phyloP scores from a whole-genome alignment of 2,888 invertebrate genomes.

The Watsonalla cultraria region DNA sequence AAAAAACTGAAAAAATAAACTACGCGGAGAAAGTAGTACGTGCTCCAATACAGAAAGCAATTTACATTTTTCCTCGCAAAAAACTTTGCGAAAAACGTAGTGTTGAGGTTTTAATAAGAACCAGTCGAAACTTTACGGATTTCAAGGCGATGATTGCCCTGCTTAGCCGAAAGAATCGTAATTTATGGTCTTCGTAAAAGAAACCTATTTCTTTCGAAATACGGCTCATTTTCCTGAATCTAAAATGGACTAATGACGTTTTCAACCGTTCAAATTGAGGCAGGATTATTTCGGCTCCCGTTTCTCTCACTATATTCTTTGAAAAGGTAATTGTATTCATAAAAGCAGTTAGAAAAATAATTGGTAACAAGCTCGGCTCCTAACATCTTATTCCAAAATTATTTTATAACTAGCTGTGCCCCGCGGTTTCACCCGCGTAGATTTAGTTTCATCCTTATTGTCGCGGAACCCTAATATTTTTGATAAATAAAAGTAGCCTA shows the following conservation, averaged over 20 bases:
- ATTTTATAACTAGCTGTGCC: too few relatives aligned
- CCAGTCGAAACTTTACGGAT: slow-evolving; percentile 28
- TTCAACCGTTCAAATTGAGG: slow-evolving; percentile 9
- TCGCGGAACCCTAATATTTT: too few relatives aligned
- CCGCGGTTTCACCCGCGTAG: too few relatives aligned
- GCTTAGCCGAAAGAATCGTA: slow-evolving; percentile 24
- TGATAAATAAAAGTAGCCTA: too few relatives aligned
- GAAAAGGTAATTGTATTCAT: slow-evolving; percentile 16
- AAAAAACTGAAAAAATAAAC: slow-evolving; percentile 60
- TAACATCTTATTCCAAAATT: not conserved
- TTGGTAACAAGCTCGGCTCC: not conserved
- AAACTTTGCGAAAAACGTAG: slow-evolving; percentile 28
- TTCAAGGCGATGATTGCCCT: slow-evolving; percentile 31
- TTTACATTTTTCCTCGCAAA: slow-evolving; percentile 38
- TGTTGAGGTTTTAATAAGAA: slow-evolving; percentile 38
- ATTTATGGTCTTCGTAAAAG: slow-evolving; percentile 14
- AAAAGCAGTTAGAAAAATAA: slow-evolving; percentile 10
- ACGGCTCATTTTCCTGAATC: slow-evolving; percentile 14
- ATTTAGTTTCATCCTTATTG: too few relatives aligned
- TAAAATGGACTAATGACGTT: slow-evolving; percentile 7
- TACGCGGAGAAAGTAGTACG: slow-evolving; percentile 64
- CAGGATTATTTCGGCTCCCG: slow-evolving; percentile 17
- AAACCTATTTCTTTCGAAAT: slow-evolving; percentile 10
- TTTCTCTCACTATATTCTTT: slow-evolving; percentile 15
- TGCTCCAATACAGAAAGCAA: slow-evolving; percentile 39